Percentiles rank a stretch among this genome's conserved stretches.
phyloP scores from a whole-genome alignment of 2,888 invertebrate genomes.

The Chymomyza fuscimana region DNA sequence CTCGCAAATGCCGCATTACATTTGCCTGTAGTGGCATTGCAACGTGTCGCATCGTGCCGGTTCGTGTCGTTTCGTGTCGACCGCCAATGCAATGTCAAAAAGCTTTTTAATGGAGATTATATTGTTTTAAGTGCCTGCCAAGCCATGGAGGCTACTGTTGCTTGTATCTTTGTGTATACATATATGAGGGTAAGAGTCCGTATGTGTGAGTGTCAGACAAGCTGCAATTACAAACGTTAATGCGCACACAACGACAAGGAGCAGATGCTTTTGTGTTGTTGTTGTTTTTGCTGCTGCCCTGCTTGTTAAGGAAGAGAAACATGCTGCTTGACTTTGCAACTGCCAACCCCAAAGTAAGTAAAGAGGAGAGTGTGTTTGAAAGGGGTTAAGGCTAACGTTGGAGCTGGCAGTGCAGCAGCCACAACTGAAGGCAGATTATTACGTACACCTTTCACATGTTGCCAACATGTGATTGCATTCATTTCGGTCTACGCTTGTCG shows the following conservation, averaged over 20 bases:
- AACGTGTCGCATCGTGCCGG: not conserved
- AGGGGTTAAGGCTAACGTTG: not conserved
- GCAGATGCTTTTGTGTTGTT: not conserved
- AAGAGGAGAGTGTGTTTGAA: not conserved
- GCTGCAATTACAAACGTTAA: constrained; percentile 76
- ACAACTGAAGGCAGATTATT: constrained; percentile 50
- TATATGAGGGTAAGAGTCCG: not conserved
- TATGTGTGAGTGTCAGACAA: constrained; percentile 47
- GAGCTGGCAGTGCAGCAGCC: constrained; percentile 6
- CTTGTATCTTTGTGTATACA: not conserved
- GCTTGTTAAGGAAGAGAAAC: constrained; percentile 14
- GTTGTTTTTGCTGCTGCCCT: not conserved
- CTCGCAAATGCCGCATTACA: not conserved
- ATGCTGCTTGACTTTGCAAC: constrained; percentile 62
- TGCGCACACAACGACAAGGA: constrained; percentile 51
- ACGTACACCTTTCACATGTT: constrained; percentile 75
- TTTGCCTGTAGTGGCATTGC: not conserved
- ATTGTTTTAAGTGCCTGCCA: constrained; percentile 72
- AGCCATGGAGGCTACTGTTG: not conserved
- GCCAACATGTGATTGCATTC: constrained; percentile 71
- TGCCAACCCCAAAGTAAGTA: constrained; percentile 37
- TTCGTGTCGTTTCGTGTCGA: not conserved
- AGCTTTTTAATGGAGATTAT: constrained; percentile 76
- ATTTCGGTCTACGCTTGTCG: not conserved
- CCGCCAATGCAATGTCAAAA: constrained; percentile 63